Percentiles rank a stretch among this genome's conserved stretches.
Evolutionary conservation across 2,113 vertebrate genomes (phyloP).

Genomic region (Petrocephalus microphthalmus): DNA sequence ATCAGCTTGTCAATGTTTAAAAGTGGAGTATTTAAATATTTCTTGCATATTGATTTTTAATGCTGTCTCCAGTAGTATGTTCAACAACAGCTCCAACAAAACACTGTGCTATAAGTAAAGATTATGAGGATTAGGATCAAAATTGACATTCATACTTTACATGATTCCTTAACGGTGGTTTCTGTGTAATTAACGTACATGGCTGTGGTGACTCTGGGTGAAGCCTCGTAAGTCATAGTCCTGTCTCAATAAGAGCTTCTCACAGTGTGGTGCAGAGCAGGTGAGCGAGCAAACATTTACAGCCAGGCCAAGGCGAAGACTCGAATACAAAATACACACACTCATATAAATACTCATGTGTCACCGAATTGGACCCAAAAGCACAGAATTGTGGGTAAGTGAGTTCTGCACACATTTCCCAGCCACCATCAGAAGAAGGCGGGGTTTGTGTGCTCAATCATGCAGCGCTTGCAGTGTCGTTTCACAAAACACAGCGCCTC

Average conservation of each 20-base stretch:
- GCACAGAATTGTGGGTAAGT: neutral
- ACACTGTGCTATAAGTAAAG: neutral
- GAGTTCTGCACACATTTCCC: constrained; percentile 19
- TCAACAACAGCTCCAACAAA: neutral
- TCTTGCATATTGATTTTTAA: neutral
- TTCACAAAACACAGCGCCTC: constrained; percentile 81
- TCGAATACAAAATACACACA: neutral
- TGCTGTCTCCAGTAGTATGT: neutral
- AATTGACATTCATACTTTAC: neutral
- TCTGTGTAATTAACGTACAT: neutral
- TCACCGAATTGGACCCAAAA: neutral
- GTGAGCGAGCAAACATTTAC: neutral
- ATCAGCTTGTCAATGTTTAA: neutral
- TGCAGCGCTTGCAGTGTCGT: constrained; percentile 78
- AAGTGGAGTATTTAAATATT: neutral
- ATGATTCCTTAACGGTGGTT: neutral
- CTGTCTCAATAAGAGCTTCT: neutral
- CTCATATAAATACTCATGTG: constrained; percentile 7
- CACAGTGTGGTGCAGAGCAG: neutral
- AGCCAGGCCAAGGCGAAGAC: neutral
- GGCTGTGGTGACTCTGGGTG: neutral
- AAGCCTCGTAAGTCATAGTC: neutral
- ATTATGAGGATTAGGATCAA: neutral
- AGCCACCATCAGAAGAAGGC: constrained; percentile 72
- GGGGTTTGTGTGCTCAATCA: constrained; percentile 85